phyloP scores from a whole-genome alignment of 2,113 vertebrate species.

The Meleagris gallopavo region DNA sequence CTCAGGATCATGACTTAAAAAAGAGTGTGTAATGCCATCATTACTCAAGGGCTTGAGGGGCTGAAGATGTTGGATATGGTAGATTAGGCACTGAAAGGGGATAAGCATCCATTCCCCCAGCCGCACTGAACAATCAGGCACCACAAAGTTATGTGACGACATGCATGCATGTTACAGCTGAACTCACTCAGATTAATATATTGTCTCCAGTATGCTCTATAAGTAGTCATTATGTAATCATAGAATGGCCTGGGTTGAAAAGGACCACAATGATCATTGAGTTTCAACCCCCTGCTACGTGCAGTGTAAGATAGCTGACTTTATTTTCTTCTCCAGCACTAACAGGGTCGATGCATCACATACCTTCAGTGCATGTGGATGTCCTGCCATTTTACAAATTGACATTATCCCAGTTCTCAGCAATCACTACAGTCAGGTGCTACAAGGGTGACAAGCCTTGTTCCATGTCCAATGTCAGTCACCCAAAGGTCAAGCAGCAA shows the following conservation, averaged over 20 bases:
- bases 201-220: accelerated
- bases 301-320: not conserved
- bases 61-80: not conserved
- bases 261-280: too few species aligned
- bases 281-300: too few species aligned
- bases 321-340: not conserved
- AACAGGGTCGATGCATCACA: not conserved
- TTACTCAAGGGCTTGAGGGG: not conserved
- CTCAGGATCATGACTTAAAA: not conserved
- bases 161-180: not conserved
- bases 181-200: not conserved
- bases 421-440: not conserved
- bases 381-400: not conserved
- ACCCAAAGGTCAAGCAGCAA: not conserved
- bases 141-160: not conserved
- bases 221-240: too few species aligned
- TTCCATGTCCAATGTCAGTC: accelerated
- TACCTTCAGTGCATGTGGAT: not conserved
- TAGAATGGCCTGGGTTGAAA: too few species aligned
- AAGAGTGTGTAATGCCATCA: accelerated
- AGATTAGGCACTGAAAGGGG: not conserved
- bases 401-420: not conserved
- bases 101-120: not conserved
- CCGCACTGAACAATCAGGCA: not conserved
- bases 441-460: not conserved